Evolutionary conservation across 2,113 vertebrate genomes (phyloP), one percentile per base, ranked within the genome.

Genomic region (Charadrius vociferus): DNA sequence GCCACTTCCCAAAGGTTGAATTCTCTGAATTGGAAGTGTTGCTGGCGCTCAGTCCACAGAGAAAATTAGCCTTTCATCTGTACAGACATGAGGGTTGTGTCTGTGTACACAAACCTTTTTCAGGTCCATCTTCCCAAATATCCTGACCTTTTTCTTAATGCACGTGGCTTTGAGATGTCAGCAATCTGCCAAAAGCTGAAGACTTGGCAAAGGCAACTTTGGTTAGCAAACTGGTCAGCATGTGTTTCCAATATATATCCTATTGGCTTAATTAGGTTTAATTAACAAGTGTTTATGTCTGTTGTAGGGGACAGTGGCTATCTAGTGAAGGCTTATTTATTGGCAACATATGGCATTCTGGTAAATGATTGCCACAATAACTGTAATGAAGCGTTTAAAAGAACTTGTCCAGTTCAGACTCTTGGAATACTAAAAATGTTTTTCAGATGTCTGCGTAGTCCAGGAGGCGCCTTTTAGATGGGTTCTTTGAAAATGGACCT

Each of bases 241-340:
- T 78, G 85, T 92, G 72, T 77, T 97, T 97, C 68, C 75, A 84
- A 67, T 91, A 79, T 32, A 30, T 63, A 81, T 56, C 43, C 17
- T 91, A 87, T 92, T 92, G 91, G 29, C 58, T 84, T 95, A 86
- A 91, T 93, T 86, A 93, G 5, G n/a, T 88, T 86, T 89, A 92
- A 97, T 92, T 95, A 95, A 86, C 65, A 68, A 89, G 56, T 72
- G 47, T 68, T 93, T 93, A 84, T 86, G 52, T 91, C 65, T 91
- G 37, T 88, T 92, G 34, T 56, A 84, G 55, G 36, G 45, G 52
- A 72, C 80, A 95, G 93, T 68, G 47, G 49, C 61, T 92, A 91
- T 72, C 56, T 75, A 92, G 43, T 65, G 34, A 92, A 91, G 75
- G 19, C 10, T 93, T 97, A 79, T 93, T 92, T 96, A 95, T 86